These are phyloP conservation scores for Notoglanidium macrostoma DNA, from an alignment of 2,797 vertebrate genomes.

Conservation along the genomic window DNA sequence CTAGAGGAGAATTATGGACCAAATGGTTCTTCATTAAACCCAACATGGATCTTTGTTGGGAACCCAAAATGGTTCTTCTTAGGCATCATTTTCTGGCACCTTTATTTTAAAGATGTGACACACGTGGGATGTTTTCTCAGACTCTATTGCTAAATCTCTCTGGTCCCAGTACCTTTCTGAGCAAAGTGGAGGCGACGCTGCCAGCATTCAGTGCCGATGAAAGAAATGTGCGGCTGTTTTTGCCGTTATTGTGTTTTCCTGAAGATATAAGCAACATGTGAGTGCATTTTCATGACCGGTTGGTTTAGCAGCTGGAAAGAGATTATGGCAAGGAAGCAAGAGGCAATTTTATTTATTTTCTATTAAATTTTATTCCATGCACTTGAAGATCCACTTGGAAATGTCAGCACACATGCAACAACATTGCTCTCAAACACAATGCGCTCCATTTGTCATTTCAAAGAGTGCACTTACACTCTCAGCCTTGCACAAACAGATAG, in stretches of 20 bases:
- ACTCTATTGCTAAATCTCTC: neutral
- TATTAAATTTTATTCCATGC: neutral
- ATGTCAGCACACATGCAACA: neutral
- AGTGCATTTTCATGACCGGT: neutral
- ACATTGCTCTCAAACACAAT: neutral
- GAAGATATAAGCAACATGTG: neutral
- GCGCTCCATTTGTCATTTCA: neutral
- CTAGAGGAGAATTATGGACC: neutral
- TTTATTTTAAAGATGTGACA: neutral
- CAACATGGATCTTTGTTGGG: neutral
- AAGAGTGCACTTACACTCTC: neutral
- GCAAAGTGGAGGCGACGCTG: neutral
- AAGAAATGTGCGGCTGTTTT: neutral
- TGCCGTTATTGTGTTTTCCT: neutral
- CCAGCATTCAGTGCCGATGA: neutral
- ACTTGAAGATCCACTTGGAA: neutral
- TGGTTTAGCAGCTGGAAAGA: neutral
- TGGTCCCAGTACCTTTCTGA: neutral
- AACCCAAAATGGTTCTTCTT: neutral
- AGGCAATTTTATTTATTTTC: neutral
- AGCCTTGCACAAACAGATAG: neutral
- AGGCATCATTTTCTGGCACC: neutral
- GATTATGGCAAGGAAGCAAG: neutral
- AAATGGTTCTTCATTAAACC: neutral
- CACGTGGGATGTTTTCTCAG: neutral